A percentile compares a stretch with the other conserved stretches of the same genome.
Conservation (phyloP, 2,797 vertebrate species). For the Leptodactylus fallax region DNA sequence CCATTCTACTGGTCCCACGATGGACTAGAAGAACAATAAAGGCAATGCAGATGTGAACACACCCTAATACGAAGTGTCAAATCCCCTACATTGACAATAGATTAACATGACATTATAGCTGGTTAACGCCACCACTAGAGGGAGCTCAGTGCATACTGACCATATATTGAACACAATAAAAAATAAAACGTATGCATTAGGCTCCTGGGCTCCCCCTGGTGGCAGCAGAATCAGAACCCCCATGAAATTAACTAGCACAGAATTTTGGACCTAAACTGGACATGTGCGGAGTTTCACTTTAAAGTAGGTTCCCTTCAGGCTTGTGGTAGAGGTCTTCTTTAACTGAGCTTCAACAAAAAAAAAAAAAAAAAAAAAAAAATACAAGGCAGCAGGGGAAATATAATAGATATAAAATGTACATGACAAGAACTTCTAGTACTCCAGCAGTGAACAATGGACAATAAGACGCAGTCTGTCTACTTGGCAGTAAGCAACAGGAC, state of each 20-base stretch:
- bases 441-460: neutral
- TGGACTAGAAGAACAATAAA: too few relatives aligned
- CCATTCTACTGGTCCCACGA: too few relatives aligned
- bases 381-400: neutral
- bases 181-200: neutral
- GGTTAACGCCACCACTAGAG: neutral
- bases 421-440: neutral
- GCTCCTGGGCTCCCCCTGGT: neutral
- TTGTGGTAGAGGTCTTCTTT: neutral
- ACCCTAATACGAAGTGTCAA: too few relatives aligned
- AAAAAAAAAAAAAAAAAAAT: neutral
- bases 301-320: neutral
- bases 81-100: too few relatives aligned
- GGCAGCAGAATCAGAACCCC: too few relatives aligned
- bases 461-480: neutral
- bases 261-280: too few relatives aligned
- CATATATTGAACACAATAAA: neutral
- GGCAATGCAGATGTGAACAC: too few relatives aligned
- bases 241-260: too few relatives aligned
- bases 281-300: too few relatives aligned
- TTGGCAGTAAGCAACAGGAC: slow-evolving; percentile 3
- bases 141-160: too few relatives aligned
- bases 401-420: neutral
- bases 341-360: neutral
- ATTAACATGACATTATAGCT: neutral